These are phyloP conservation scores for Jacana jacana DNA, from an alignment of 2,113 vertebrate species.

Conservation along the genomic window DNA sequence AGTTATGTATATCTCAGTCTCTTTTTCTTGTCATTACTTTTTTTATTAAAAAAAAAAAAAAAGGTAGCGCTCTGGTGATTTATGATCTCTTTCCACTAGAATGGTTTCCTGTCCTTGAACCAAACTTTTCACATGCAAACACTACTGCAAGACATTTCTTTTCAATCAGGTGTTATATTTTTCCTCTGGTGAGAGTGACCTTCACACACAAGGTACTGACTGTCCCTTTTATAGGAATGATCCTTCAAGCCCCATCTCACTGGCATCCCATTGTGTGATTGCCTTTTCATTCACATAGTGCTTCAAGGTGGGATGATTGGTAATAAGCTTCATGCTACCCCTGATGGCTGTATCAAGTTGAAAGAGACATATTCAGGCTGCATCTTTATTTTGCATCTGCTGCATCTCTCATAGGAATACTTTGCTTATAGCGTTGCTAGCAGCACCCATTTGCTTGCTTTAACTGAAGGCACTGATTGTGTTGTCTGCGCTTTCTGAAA, in stretches of 20 bases:
- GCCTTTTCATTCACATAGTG: neutral
- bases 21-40: neutral
- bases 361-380: neutral
- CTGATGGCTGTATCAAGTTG: constrained; percentile 6
- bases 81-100: neutral
- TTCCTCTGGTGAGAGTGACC: constrained; percentile 5
- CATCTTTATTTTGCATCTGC: neutral
- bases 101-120: constrained; percentile 34
- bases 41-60: neutral
- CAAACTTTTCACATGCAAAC: neutral
- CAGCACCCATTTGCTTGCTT: neutral
- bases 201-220: constrained; percentile 1
- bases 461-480: neutral
- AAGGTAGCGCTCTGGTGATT: neutral
- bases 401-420: neutral
- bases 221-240: neutral
- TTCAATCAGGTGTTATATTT: neutral
- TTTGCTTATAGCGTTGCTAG: neutral
- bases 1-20: neutral
- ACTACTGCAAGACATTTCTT: neutral
- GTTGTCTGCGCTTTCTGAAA: neutral
- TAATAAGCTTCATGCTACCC: constrained; percentile 21
- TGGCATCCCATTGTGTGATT: neutral
- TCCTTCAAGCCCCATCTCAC: constrained; percentile 37
- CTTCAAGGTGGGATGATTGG: constrained; percentile 34